Conservation (phyloP, 2,797 vertebrate genomes). For the Vultur gryphus region DNA sequence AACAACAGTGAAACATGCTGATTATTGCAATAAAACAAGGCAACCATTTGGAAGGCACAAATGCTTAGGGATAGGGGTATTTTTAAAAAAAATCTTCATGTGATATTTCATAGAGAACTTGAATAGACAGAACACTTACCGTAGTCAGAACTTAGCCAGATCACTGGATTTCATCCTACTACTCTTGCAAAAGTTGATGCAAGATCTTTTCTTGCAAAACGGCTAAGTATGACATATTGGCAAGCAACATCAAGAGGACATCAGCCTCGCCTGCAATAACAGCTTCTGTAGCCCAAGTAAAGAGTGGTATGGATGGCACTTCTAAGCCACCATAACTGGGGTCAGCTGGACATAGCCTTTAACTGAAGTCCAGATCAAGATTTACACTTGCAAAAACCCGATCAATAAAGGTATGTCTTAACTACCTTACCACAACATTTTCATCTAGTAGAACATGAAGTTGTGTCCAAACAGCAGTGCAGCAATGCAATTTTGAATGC, state of each 20-base stretch:
- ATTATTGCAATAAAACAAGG: not conserved
- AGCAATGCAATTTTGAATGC: not conserved
- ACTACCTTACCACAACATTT: not conserved
- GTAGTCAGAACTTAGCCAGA: not conserved
- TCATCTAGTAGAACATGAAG: not conserved
- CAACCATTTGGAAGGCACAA: not conserved
- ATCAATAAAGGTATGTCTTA: not conserved
- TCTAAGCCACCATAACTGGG: not conserved
- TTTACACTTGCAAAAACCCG: not conserved
- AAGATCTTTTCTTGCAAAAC: not conserved
- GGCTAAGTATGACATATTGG: not conserved
- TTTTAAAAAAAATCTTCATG: not conserved
- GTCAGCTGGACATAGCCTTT: not conserved
- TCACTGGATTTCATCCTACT: not conserved
- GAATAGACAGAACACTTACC: not conserved
- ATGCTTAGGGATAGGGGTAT: fast-evolving
- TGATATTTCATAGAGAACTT: not conserved
- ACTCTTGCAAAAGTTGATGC: not conserved
- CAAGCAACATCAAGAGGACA: not conserved
- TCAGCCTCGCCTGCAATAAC: fast-evolving
- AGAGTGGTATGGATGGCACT: not conserved
- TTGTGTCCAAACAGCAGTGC: not conserved
- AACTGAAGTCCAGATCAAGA: not conserved
- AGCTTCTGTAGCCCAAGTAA: not conserved
- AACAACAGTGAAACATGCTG: not conserved